Conservation (phyloP, 2,888 invertebrate genomes). For the Caenorhabditis afra region DNA sequence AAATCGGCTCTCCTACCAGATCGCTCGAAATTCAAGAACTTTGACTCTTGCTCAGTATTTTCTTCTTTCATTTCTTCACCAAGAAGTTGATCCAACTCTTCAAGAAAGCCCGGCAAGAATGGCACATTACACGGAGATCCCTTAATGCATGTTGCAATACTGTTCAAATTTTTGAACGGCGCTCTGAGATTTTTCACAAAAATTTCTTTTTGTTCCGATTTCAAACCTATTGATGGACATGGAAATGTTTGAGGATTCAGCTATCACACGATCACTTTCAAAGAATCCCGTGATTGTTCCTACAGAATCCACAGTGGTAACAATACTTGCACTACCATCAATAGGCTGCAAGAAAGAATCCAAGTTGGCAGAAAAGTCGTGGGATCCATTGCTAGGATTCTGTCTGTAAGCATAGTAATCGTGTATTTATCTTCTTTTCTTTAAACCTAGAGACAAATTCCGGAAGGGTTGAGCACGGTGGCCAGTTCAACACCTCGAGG, state of each 20-base stretch:
- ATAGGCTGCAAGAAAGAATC: constrained; percentile 31
- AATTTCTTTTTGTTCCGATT: too few species aligned
- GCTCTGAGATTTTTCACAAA: constrained; percentile 16
- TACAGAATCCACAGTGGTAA: constrained; percentile 20
- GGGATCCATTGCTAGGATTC: constrained; percentile 10
- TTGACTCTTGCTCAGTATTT: constrained; percentile 17
- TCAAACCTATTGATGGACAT: constrained; percentile 63
- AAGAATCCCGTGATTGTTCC: constrained; percentile 43
- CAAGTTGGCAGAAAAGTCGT: constrained; percentile 32
- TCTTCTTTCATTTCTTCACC: constrained; percentile 30
- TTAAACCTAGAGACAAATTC: constrained; percentile 20
- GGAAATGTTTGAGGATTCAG: constrained; percentile 49
- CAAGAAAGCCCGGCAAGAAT: constrained; percentile 61
- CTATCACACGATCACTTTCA: constrained; percentile 14
- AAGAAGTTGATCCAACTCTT: constrained; percentile 34
- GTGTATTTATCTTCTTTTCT: neutral
- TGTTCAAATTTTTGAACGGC: constrained; percentile 34
- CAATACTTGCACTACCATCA: constrained; percentile 35
- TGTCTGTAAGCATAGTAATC: constrained; percentile 34
- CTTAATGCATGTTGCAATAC: constrained; percentile 50
- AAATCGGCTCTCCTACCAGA: neutral
- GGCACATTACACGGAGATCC: constrained; percentile 74
- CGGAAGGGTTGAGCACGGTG: constrained; percentile 35
- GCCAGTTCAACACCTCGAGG: constrained; percentile 53
- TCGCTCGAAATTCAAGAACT: constrained; percentile 20